phyloP scores from a whole-genome alignment of 2,797 vertebrate species.

The Anniella stebbinsi region DNA sequence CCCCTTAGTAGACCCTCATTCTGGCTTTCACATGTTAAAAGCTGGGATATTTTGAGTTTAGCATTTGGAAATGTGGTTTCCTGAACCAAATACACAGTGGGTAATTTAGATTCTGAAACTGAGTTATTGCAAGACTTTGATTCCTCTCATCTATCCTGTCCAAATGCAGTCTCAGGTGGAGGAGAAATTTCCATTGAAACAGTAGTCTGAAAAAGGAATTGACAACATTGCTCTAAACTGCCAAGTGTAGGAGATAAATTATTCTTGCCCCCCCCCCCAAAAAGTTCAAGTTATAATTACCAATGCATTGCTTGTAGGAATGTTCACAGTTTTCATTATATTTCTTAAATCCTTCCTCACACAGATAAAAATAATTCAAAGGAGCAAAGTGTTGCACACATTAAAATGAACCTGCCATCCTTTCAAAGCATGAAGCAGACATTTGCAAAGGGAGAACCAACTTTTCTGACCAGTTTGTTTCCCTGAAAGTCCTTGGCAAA shows the following conservation, averaged over 20 bases:
- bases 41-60: background rate
- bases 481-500: background rate
- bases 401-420: background rate
- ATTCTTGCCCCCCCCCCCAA: background rate
- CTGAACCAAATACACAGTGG: background rate
- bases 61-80: background rate
- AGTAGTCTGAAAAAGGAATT: background rate
- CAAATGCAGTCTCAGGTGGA: background rate
- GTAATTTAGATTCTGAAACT: conserved; percentile 2
- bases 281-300: conserved; percentile 6
- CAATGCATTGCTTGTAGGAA: conserved; percentile 1
- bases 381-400: background rate
- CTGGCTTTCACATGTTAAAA: background rate
- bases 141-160: background rate
- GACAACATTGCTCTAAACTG: background rate
- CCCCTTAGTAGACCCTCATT: background rate
- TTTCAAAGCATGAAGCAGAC: background rate
- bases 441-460: background rate
- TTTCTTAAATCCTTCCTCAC: conserved; percentile 2
- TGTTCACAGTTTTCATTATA: conserved; percentile 15
- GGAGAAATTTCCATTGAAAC: background rate
- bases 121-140: background rate
- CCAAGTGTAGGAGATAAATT: background rate
- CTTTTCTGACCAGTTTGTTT: background rate
- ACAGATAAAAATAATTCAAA: conserved; percentile 15